phyloP scores from a whole-genome alignment of 2,888 invertebrate species.

The Leptopilina drosophilae region DNA sequence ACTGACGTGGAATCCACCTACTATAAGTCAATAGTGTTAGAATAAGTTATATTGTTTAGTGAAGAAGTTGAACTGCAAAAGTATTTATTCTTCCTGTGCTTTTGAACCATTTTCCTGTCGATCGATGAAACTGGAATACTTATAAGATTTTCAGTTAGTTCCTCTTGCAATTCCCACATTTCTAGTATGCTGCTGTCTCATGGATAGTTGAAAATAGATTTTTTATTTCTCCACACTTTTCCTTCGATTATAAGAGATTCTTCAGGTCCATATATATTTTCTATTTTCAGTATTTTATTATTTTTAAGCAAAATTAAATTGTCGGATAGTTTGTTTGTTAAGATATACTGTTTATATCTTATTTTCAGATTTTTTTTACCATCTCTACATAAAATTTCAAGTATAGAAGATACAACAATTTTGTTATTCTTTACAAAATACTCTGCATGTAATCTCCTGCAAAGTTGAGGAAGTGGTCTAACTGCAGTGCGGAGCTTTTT shows the following conservation, averaged over 20 bases:
- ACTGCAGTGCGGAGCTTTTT: slow-evolving; percentile 40
- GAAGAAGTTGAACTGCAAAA: background rate
- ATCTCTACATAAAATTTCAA: slow-evolving; percentile 22
- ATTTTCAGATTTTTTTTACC: slow-evolving; percentile 11
- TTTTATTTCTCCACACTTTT: background rate
- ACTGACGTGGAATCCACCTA: no score
- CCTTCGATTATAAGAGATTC: background rate
- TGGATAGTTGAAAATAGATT: background rate
- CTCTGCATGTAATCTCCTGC: slow-evolving; percentile 23
- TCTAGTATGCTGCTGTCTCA: background rate
- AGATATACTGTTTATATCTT: slow-evolving; percentile 40
- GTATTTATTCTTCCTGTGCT: background rate
- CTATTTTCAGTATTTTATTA: background rate
- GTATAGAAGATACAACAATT: slow-evolving; percentile 19
- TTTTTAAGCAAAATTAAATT: slow-evolving; percentile 43
- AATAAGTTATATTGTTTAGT: background rate
- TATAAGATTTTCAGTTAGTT: background rate
- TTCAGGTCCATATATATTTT: background rate
- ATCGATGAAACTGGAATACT: background rate
- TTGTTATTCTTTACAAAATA: slow-evolving; percentile 16
- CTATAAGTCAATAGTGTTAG: no score
- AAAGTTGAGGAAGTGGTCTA: slow-evolving; percentile 47
- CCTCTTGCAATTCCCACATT: background rate
- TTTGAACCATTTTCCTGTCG: background rate
- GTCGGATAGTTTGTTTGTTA: slow-evolving; percentile 37